phyloP scores from a whole-genome alignment of 2,113 vertebrate genomes.

The Podiceps cristatus region DNA sequence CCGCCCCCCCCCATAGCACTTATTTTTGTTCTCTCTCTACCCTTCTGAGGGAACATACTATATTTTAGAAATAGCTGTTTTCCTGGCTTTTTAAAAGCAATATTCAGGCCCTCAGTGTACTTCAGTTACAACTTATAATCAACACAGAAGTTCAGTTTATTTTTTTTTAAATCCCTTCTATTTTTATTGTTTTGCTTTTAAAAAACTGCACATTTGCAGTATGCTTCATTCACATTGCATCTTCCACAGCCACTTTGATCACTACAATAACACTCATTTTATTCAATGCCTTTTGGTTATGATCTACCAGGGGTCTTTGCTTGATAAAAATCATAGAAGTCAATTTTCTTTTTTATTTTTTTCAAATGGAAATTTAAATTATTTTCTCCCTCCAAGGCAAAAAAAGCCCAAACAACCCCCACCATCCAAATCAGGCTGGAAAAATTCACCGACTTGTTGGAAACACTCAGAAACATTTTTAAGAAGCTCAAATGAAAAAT shows the following conservation, averaged over 20 bases:
- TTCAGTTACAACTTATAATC: slow-evolving; percentile 29
- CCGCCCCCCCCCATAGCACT: not conserved
- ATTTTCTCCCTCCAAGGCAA: not conserved
- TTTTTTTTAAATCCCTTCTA: slow-evolving; percentile 9
- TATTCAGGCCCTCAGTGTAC: not conserved
- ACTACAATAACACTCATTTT: not conserved
- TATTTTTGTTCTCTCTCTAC: not conserved
- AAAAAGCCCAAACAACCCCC: not conserved
- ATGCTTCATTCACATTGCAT: not conserved
- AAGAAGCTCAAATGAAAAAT: not conserved
- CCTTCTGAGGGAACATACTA: not conserved
- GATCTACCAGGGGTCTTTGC: not conserved
- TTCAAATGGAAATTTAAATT: not conserved
- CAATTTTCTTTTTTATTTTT: not conserved
- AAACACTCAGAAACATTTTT: not conserved
- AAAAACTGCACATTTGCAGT: not conserved
- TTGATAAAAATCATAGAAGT: not conserved
- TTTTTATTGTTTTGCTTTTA: not conserved
- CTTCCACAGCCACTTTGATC: not conserved
- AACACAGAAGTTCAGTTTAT: not conserved
- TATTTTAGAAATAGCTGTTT: not conserved
- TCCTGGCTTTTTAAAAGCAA: slow-evolving; percentile 13
- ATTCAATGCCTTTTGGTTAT: not conserved
- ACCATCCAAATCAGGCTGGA: not conserved
- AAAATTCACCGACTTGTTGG: not conserved